Conservation (phyloP, 2,888 invertebrate genomes). For the Macrosiphum euphorbiae region DNA sequence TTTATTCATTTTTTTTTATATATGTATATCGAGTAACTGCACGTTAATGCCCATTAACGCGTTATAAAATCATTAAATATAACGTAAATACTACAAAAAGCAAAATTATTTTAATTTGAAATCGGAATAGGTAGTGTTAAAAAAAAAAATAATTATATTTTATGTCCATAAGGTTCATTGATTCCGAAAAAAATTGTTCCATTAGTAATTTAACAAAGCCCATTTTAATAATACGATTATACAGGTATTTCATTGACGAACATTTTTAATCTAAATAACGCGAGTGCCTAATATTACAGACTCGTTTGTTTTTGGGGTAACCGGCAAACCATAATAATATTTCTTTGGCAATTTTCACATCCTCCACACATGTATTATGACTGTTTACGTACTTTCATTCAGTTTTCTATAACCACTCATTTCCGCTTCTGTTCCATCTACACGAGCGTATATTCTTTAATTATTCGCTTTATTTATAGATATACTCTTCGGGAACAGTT, state of each 20-base stretch:
- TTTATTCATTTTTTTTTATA: neutral
- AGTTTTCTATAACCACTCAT: neutral
- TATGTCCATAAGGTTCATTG: neutral
- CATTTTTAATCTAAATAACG: neutral
- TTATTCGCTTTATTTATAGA: neutral
- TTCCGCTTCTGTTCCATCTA: neutral
- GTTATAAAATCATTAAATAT: neutral
- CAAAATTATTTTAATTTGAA: neutral
- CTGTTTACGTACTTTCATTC: neutral
- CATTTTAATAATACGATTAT: neutral
- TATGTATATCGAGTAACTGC: neutral
- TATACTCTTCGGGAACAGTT: neutral
- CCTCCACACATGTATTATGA: neutral
- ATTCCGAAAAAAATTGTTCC: neutral
- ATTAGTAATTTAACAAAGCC: neutral
- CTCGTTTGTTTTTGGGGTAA: neutral
- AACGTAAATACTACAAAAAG: neutral
- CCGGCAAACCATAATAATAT: neutral
- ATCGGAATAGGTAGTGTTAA: neutral
- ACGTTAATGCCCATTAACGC: neutral
- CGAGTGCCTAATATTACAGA: neutral
- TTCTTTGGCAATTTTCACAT: neutral
- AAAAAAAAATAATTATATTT: neutral
- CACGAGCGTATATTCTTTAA: neutral
- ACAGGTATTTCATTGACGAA: neutral